Evolutionary conservation across 2,888 invertebrate species (phyloP).

Genomic region (Apotomis turbidana): DNA sequence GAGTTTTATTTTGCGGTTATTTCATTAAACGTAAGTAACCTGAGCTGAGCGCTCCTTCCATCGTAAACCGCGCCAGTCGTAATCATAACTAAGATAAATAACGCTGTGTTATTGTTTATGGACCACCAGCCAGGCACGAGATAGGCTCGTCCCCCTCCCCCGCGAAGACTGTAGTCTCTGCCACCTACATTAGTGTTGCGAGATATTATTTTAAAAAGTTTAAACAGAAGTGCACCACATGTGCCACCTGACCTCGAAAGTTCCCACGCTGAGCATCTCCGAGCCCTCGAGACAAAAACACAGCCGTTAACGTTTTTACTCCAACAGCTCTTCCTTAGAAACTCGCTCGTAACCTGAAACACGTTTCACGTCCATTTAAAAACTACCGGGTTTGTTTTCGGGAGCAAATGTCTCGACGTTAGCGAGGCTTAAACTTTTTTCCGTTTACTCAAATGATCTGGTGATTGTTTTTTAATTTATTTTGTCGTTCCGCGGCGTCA

Average conservation of each 20-base stretch:
- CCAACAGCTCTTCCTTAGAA: conserved; percentile 55
- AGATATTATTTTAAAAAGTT: conserved; percentile 79
- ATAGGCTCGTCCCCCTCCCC: conserved; percentile 62
- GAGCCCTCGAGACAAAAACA: conserved; percentile 70
- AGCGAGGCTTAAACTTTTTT: conserved; percentile 76
- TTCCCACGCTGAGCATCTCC: conserved; percentile 75
- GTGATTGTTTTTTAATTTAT: conserved; percentile 84
- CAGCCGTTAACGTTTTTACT: conserved; percentile 62
- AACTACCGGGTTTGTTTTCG: conserved; percentile 65
- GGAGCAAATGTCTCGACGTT: conserved; percentile 75
- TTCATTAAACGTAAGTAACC: conserved; percentile 51
- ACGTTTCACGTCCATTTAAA: conserved; percentile 45
- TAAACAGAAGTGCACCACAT: conserved; percentile 78
- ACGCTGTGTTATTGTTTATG: conserved; percentile 74
- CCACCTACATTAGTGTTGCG: conserved; percentile 71
- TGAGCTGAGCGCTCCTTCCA: conserved; percentile 46
- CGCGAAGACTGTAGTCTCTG: conserved; percentile 67
- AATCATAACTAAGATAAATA: conserved; percentile 69
- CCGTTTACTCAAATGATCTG: conserved; percentile 81
- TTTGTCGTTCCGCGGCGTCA: conserved; percentile 75
- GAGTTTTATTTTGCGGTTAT: conserved; percentile 59
- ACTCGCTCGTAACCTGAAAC: conserved; percentile 54
- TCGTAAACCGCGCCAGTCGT: conserved; percentile 63
- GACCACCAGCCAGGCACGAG: conserved; percentile 69
- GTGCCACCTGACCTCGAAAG: conserved; percentile 80